Evolutionary conservation across 2,113 vertebrate species (phyloP).

Genomic region (Sander vitreus): DNA sequence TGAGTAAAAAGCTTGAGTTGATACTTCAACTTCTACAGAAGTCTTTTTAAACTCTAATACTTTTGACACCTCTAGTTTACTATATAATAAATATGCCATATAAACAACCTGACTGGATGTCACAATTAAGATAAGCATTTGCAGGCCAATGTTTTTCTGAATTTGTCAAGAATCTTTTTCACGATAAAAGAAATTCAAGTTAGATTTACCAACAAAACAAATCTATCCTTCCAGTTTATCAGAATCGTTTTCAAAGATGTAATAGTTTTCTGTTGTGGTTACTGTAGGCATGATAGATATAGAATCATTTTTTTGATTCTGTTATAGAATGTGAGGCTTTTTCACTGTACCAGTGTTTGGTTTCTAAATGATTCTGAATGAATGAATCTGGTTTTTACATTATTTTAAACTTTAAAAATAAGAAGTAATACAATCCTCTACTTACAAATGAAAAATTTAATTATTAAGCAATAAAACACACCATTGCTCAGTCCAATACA

Average conservation of each 20-base stretch:
- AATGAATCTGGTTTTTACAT: neutral
- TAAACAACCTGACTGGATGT: neutral
- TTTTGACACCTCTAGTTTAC: neutral
- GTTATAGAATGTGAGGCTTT: too few relatives aligned
- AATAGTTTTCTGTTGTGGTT: neutral
- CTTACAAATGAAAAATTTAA: neutral
- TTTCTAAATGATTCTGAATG: neutral
- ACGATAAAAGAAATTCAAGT: neutral
- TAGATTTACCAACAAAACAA: neutral
- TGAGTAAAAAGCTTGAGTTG: too few relatives aligned
- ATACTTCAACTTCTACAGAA: too few relatives aligned
- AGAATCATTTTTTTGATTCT: neutral
- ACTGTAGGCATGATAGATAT: neutral
- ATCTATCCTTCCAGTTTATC: neutral
- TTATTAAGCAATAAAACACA: neutral
- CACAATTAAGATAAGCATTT: neutral
- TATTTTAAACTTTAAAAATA: neutral
- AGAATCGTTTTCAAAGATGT: neutral
- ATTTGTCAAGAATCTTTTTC: neutral
- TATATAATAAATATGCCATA: neutral
- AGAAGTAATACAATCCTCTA: too few relatives aligned
- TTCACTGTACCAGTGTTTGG: neutral
- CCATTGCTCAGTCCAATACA: neutral
- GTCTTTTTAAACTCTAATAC: too few relatives aligned
- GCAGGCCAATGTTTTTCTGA: neutral